phyloP scores from a whole-genome alignment of 2,113 vertebrate species.

The Laticauda colubrina region DNA sequence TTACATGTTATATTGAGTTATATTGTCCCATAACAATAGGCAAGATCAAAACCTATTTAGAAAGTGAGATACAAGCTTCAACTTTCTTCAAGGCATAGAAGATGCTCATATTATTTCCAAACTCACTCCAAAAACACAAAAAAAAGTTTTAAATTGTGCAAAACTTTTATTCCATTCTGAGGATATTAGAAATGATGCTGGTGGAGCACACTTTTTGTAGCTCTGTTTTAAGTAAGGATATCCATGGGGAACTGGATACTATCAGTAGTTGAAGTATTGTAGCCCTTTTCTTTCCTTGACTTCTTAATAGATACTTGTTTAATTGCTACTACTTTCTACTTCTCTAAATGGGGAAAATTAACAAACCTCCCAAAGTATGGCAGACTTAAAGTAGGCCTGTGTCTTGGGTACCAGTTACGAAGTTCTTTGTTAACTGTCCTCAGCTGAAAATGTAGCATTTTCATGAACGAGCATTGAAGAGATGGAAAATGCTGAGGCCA shows the following conservation, averaged over 20 bases:
- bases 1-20: neutral
- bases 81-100: neutral
- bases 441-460: neutral
- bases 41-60: neutral
- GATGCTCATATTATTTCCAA: neutral
- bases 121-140: neutral
- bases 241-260: neutral
- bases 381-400: neutral
- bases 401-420: neutral
- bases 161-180: neutral
- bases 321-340: too few species aligned
- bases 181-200: neutral
- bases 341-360: neutral
- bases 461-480: neutral
- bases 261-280: neutral
- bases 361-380: neutral
- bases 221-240: neutral
- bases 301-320: neutral
- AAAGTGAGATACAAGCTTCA: neutral
- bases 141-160: neutral
- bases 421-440: neutral
- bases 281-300: neutral
- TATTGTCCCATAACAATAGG: neutral
- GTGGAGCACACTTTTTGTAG: neutral
- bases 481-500: neutral